Percentiles rank a stretch among this genome's conserved stretches.
Conservation (phyloP, 2,797 vertebrate genomes). For the Malacoctenus gilli region DNA sequence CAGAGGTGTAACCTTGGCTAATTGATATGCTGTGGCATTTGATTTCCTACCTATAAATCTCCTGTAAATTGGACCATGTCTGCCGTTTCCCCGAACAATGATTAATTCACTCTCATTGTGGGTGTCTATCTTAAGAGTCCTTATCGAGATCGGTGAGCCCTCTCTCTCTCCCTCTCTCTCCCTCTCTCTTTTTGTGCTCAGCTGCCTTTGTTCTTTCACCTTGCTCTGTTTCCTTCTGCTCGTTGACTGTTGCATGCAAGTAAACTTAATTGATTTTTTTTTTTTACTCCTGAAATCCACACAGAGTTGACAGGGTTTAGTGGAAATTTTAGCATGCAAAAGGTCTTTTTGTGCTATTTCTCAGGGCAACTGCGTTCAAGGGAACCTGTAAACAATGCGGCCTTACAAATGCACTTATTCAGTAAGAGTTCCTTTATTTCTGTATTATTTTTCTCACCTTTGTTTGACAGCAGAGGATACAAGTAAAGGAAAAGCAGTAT, state of each 20-base stretch:
- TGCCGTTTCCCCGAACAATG: slow-evolving; percentile 58
- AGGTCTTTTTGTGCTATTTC: slow-evolving; percentile 24
- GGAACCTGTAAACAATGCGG: slow-evolving; percentile 12
- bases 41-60: slow-evolving; percentile 67
- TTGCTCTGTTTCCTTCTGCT: slow-evolving; percentile 15
- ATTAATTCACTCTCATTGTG: slow-evolving; percentile 58
- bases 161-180: slow-evolving; percentile 14
- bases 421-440: slow-evolving; percentile 14
- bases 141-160: slow-evolving; percentile 48
- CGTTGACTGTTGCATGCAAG: slow-evolving; percentile 20
- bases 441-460: background rate
- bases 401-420: slow-evolving; percentile 10
- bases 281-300: slow-evolving; percentile 6
- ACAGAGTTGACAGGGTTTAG: slow-evolving; percentile 21
- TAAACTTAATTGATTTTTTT: slow-evolving; percentile 45
- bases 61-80: slow-evolving; percentile 51
- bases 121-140: slow-evolving; percentile 50
- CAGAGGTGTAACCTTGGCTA: slow-evolving; percentile 59
- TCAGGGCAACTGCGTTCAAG: slow-evolving; percentile 9
- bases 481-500: background rate
- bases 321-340: slow-evolving; percentile 39
- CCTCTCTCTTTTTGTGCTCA: slow-evolving; percentile 6
- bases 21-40: slow-evolving; percentile 66
- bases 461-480: background rate
- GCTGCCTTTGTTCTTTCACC: slow-evolving; percentile 21